Conservation (phyloP, 2,113 vertebrate species). For the Nerophis lumbriciformis region DNA sequence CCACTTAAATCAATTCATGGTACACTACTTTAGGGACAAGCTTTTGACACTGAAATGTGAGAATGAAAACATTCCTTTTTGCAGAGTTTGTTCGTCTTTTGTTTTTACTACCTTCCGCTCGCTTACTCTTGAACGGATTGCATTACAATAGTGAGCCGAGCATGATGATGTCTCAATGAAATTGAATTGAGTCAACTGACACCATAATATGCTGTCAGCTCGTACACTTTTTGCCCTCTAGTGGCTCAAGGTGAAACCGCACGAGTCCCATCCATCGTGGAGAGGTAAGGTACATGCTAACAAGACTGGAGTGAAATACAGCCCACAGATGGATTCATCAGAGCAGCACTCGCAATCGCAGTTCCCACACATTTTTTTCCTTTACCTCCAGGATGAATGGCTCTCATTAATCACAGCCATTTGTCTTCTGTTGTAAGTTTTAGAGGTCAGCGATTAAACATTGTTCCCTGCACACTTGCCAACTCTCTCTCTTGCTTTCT, state of each 20-base stretch:
- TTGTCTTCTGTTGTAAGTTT: constrained; percentile 55
- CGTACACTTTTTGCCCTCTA: constrained; percentile 44
- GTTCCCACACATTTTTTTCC: constrained; percentile 24
- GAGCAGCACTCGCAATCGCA: constrained; percentile 19
- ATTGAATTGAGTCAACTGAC: too few relatives aligned
- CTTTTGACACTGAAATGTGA: constrained; percentile 1
- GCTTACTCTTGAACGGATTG: constrained; percentile 3
- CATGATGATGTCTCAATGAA: too few relatives aligned
- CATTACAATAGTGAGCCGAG: too few relatives aligned
- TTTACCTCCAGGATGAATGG: constrained; percentile 48
- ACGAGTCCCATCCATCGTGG: constrained; percentile 8
- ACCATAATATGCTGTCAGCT: too few relatives aligned
- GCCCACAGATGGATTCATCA: constrained; percentile 34
- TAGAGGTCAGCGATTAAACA: constrained; percentile 64
- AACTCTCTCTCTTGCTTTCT: constrained; percentile 13
- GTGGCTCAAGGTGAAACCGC: constrained; percentile 34
- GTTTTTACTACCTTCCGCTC: background rate
- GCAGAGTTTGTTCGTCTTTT: constrained; percentile 3
- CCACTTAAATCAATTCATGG: too few relatives aligned
- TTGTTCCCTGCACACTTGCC: constrained; percentile 40
- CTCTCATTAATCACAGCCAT: constrained; percentile 56
- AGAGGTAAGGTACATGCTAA: constrained; percentile 19
- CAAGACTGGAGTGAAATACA: constrained; percentile 29
- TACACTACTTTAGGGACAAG: constrained; percentile 14
- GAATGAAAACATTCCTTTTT: constrained; percentile 27